phyloP scores from a whole-genome alignment of 2,113 vertebrate species.

The Epinephelus moara region DNA sequence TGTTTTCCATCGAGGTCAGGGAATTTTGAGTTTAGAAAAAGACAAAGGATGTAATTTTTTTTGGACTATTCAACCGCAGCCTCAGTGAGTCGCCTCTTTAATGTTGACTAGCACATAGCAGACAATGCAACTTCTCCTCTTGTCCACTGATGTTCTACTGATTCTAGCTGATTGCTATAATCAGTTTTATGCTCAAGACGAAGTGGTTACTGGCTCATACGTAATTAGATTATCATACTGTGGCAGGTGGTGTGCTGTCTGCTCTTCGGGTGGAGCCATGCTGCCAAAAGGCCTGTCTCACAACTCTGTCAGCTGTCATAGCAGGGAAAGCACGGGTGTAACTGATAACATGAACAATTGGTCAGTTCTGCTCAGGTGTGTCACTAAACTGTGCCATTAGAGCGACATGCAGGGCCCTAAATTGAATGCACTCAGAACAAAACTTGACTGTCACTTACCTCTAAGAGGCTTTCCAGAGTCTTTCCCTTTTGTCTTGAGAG shows the following conservation, averaged over 20 bases:
- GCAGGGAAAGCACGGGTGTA: constrained; percentile 2
- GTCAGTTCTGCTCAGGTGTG: not conserved
- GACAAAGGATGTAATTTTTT: too few species aligned
- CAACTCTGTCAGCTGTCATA: not conserved
- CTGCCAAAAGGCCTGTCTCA: constrained; percentile 8
- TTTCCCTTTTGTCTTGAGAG: constrained; percentile 37
- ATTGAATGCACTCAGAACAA: not conserved
- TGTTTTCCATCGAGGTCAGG: too few species aligned
- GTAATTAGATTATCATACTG: constrained; percentile 39
- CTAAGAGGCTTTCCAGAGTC: constrained; percentile 40
- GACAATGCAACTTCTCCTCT: not conserved
- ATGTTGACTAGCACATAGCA: not conserved
- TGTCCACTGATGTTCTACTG: not conserved
- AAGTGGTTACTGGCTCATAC: constrained; percentile 12
- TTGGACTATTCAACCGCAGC: too few species aligned
- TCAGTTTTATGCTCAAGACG: constrained; percentile 11
- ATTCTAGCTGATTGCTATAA: constrained; percentile 14
- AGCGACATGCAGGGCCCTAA: not conserved
- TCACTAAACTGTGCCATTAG: not conserved
- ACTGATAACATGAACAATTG: not conserved
- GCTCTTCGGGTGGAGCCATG: constrained; percentile 28
- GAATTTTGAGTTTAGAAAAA: too few species aligned
- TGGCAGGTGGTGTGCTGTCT: constrained; percentile 23
- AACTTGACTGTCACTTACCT: constrained; percentile 2
- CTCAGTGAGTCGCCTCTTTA: not conserved